Evolutionary conservation across 2,888 invertebrate species (phyloP).

Genomic region (Theodoxus fluviatilis): DNA sequence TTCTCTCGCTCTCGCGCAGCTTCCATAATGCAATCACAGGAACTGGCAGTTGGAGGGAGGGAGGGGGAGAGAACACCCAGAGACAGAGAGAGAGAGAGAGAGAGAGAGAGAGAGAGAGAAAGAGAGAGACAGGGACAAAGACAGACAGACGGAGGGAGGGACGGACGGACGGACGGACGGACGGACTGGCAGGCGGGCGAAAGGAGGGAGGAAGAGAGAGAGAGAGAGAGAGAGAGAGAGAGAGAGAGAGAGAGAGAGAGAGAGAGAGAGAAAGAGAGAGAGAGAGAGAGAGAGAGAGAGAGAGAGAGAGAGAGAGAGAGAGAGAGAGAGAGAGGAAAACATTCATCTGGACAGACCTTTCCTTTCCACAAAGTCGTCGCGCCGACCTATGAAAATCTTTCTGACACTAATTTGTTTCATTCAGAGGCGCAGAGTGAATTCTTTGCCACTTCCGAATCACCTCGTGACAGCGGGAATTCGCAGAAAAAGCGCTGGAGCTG

Average conservation of each 20-base stretch:
- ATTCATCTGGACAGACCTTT: too few relatives aligned
- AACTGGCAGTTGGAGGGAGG: not conserved
- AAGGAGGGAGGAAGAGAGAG: conserved; percentile 9
- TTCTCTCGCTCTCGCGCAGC: too few relatives aligned
- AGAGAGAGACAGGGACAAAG: conserved; percentile 1
- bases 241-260: not conserved
- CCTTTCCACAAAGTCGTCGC: too few relatives aligned
- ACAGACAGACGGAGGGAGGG: not conserved
- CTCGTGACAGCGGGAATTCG: too few relatives aligned
- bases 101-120: conserved; percentile 18
- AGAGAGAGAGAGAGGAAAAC: not conserved
- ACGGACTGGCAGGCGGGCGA: not conserved
- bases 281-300: not conserved
- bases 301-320: not conserved
- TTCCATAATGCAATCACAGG: too few relatives aligned
- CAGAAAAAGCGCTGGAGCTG: too few relatives aligned
- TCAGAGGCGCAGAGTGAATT: too few relatives aligned
- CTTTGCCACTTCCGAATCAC: too few relatives aligned
- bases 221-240: not conserved
- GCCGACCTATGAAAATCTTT: too few relatives aligned
- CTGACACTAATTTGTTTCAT: too few relatives aligned
- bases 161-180: conserved; percentile 3
- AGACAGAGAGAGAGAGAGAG: conserved; percentile 22
- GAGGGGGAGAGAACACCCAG: not conserved
- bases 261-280: not conserved